Evolutionary conservation across 2,113 vertebrate species (phyloP).

Genomic region (Prionailurus viverrinus): DNA sequence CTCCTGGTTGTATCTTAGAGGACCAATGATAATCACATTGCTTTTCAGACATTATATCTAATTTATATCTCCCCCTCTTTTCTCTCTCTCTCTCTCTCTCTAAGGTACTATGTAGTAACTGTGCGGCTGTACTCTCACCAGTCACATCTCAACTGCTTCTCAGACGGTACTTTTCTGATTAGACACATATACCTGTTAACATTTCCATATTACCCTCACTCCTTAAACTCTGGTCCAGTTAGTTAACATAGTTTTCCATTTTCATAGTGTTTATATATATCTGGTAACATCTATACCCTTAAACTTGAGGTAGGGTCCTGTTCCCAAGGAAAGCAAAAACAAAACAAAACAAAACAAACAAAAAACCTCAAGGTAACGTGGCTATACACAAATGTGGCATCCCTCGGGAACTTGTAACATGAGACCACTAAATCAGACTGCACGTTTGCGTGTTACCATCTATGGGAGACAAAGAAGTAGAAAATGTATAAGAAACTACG

Average conservation of each 20-base stretch:
- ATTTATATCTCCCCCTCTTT: neutral
- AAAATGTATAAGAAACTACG: too few species aligned
- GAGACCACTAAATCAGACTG: too few species aligned
- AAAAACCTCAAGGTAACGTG: too few species aligned
- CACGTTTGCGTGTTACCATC: too few species aligned
- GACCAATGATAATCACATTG: neutral
- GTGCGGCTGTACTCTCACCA: neutral
- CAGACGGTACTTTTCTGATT: neutral
- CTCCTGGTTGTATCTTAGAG: neutral
- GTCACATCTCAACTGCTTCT: neutral
- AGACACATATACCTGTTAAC: neutral
- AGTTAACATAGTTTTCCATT: neutral
- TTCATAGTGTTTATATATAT: neutral
- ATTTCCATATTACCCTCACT: neutral
- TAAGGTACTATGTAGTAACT: neutral
- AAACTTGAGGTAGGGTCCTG: neutral
- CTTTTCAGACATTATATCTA: neutral
- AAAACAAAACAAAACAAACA: too few species aligned
- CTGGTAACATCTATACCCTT: neutral
- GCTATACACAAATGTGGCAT: too few species aligned
- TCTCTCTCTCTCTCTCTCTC: neutral
- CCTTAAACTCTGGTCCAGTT: neutral
- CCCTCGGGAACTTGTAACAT: too few species aligned
- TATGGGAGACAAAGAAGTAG: too few species aligned
- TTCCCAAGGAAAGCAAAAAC: too few species aligned